Evolutionary conservation across 2,113 vertebrate species (phyloP), one percentile per base, ranked within the genome.

Genomic region (Leptobrachium ailaonicum): DNA sequence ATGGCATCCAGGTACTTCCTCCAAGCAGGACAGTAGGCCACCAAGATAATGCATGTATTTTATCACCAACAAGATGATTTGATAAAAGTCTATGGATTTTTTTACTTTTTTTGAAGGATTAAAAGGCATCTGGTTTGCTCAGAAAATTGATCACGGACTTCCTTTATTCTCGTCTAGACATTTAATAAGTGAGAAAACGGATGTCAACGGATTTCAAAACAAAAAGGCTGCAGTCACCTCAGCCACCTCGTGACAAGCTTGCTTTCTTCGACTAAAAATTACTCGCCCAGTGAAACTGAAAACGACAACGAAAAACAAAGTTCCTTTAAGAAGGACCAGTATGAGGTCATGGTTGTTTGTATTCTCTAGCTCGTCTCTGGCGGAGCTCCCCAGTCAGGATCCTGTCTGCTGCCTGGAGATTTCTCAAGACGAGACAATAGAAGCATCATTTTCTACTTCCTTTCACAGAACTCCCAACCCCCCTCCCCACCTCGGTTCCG

Each of bases 331-430:
- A 32, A 68, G 75, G 66, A 45, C 53, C 63, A 47, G 14, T 41
- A 70, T 63, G 54, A 78, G 56, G 41, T 78, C 76, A 77, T 69
- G 44, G 67, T 60, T 71, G 69, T 71, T 53, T 47, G 32, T 40
- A n/a, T 71, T 32, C 40, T 67, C 64, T 66, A 6, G 14, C 20
- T 43, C 4, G 66, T 77, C 41, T 70, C n/a, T 73, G 70, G 47
- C 54, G 70, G 47, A 54, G 47, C 20, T 41, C 42, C 12, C 50
- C 41, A 32, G 50, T 4, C n/a, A 7, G 68, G 64, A 68, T 41
- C 40, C 67, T 45, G 50, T 76, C 74, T 69, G 64, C 40, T 53
- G 12, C n/a, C 44, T 41, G 2, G 42, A 69, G 75, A 47, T 60
- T 60, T 53, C 66, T 32, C 32, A 2, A 5, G 47, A 50, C 47